Evolutionary conservation across 2,797 vertebrate genomes (phyloP), one percentile per base, ranked within the genome.

Genomic region (Sebastes matsubarae): DNA sequence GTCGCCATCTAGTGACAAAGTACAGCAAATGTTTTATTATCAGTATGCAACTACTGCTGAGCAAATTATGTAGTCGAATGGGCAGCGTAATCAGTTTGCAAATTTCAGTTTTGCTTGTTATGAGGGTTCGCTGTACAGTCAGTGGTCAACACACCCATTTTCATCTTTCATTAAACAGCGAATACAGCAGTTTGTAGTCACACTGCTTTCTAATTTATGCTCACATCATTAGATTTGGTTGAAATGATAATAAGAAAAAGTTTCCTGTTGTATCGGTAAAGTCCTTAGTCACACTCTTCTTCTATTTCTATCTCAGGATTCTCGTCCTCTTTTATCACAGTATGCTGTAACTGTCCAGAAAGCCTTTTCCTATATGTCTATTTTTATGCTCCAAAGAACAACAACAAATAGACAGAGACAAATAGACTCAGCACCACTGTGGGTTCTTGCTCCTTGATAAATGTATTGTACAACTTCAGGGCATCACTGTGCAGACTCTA

Each of bases 1-100:
- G 42, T 4, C 4, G 8, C 75, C 75, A 83, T 79, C 83, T 67
- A 6, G 68, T 79, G 72, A 9, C 6, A 25, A 71, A 50, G 1
- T 11, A 5, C 10, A 13, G 68, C 7, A 38, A n/a, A 7, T 27
- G 29, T 8, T 46, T 60, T 9, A 11, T 54, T 16, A 16, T 42
- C 12, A 65, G 36, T 34, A 46, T 7, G 3, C 8, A 68, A 20
- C 36, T 6, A 7, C 60, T 13, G 50, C 25, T 22, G 12, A 29
- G 7, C 18, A 11, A 2, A 46, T 75, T 25, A 32, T 68, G 29
- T 5, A 54, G 32, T 46, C 1, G 5, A 75, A 22, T 16, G 6
- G 32, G 8, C 20, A 20, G 6, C 5, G 10, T 29, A 61, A 65
- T 68, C 38, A 63, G 20, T 63, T 0, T 58, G 30, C 20, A 72